A percentile compares a stretch with the other conserved stretches of the same genome.
Conservation (phyloP, 2,888 invertebrate genomes). For the Cabera pusaria region DNA sequence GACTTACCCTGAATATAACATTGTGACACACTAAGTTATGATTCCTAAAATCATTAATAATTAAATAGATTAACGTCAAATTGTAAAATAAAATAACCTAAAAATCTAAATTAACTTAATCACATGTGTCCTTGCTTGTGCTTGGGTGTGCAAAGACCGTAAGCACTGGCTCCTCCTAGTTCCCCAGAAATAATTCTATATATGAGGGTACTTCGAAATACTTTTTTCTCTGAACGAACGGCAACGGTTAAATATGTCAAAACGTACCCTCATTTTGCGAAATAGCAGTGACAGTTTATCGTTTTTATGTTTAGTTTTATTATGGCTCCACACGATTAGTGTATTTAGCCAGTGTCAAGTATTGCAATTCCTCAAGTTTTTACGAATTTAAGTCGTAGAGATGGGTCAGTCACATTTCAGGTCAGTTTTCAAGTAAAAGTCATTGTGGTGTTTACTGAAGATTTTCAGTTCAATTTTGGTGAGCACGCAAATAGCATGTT, state of each 20-base stretch:
- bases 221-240: not conserved
- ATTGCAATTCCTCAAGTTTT: too few species aligned
- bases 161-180: slow-evolving; percentile 38
- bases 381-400: too few species aligned
- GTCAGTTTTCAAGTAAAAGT: too few species aligned
- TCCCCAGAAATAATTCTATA: slow-evolving; percentile 7
- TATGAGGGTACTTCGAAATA: slow-evolving; percentile 39
- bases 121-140: slow-evolving; percentile 52
- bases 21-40: slow-evolving; percentile 42
- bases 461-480: too few species aligned
- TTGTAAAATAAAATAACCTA: slow-evolving; percentile 42
- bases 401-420: too few species aligned
- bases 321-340: too few species aligned
- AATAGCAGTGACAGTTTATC: too few species aligned
- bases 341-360: too few species aligned
- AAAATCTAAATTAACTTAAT: slow-evolving; percentile 36
- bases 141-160: slow-evolving; percentile 60
- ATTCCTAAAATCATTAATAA: slow-evolving; percentile 47
- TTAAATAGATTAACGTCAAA: slow-evolving; percentile 31
- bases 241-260: not conserved
- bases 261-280: slow-evolving; percentile 2
- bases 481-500: too few species aligned
- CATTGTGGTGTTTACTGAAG: too few species aligned
- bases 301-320: too few species aligned
- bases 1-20: slow-evolving; percentile 69